phyloP scores from a whole-genome alignment of 1,140 invertebrate genomes.

The Zaprionus capensis region DNA sequence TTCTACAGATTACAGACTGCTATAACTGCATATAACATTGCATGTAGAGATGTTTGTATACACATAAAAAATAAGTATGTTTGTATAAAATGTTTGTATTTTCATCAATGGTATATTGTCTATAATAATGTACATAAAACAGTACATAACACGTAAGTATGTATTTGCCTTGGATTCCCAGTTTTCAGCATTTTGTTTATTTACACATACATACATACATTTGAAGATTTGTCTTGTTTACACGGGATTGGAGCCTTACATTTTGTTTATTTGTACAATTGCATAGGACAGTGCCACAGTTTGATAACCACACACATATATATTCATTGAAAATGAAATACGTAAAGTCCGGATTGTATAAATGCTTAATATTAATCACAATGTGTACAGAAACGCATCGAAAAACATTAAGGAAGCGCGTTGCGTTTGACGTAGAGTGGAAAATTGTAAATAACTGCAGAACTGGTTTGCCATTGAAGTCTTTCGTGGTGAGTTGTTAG shows the following conservation, averaged over 20 bases:
- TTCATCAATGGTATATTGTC: background rate
- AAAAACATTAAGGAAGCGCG: conserved; percentile 39
- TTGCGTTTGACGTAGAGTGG: conserved; percentile 42
- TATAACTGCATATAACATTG: background rate
- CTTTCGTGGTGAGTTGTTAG: conserved; percentile 61
- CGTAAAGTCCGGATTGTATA: conserved; percentile 11
- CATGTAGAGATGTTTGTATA: background rate
- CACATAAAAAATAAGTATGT: background rate
- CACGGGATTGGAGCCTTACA: conserved; percentile 17
- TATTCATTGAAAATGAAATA: conserved; percentile 22
- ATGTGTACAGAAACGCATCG: conserved; percentile 45
- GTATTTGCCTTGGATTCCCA: background rate
- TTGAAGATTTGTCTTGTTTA: conserved; percentile 30
- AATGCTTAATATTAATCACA: conserved; percentile 30
- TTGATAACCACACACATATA: conserved; percentile 19
- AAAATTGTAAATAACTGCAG: conserved; percentile 70
- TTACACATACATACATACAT: conserved; percentile 20
- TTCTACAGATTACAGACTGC: background rate
- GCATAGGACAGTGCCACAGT: conserved; percentile 34
- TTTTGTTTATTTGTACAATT: conserved; percentile 45
- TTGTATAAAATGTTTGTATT: background rate
- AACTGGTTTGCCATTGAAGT: conserved; percentile 69
- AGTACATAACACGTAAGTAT: background rate
- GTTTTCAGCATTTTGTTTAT: conserved; percentile 1
- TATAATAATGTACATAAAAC: background rate